Evolutionary conservation across 2,797 vertebrate genomes (phyloP), one percentile per base, ranked within the genome.

Genomic region (Thalassophryne amazonica): DNA sequence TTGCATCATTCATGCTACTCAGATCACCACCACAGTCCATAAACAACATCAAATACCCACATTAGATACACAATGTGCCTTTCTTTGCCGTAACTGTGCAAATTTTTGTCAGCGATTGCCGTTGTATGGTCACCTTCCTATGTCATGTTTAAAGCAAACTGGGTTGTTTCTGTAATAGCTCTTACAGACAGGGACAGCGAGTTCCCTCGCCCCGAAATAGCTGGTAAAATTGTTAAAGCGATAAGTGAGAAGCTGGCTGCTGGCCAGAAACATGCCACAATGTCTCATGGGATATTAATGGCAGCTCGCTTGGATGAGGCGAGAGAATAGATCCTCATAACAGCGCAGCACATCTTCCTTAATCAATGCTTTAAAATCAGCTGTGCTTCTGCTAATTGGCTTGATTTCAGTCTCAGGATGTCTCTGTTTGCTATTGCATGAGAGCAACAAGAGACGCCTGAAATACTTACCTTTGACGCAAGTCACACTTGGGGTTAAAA

Each of bases 91-190:
- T n/a, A n/a, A n/a, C n/a, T n/a, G n/a, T 31, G 14, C 8, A 60
- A 40, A 47, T 18, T 38, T 10, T 29, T 35, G 17, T 28, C 5
- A 22, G 13, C 25, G 25, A 5, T n/a, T 11, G 9, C 33, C 33
- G 49, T 38, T 70, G 18, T 19, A 54, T 59, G 45, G 41, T 60
- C 35, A 56, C 41, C 17, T 62, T 55, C 32, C 43, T 13, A 6
- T 68, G 70, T 51, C 60, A 46, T 73, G 57, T 81, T 81, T 71
- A 77, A 79, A 68, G 70, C 71, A 70, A 90, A 87, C 80, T 83
- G 66, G 80, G 85, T 81, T 61, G 91, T 94, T 94, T 86, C 90
- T 87, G 91, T 92, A 82, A 89, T 81, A 90, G 73, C 89, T 67
- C 81, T 2, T 10, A 42, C 34, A 81, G 60, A 59, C 65, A 80